Conservation (phyloP, 2,888 invertebrate genomes). For the Apoderus coryli region DNA sequence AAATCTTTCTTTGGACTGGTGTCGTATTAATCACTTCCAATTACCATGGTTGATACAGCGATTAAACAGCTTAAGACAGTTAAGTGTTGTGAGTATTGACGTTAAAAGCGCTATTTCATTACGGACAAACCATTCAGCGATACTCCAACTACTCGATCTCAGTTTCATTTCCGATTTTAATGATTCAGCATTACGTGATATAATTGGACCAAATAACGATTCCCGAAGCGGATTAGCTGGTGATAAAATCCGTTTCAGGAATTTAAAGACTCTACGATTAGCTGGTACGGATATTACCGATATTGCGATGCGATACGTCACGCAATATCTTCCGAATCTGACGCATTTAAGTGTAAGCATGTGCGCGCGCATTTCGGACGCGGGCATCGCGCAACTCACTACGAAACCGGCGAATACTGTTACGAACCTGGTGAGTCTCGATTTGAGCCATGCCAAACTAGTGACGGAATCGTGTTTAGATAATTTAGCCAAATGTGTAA, state of each 20-base stretch:
- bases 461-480: slow-evolving; percentile 73
- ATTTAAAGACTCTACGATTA: slow-evolving; percentile 58
- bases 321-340: slow-evolving; percentile 61
- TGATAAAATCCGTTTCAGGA: slow-evolving; percentile 61
- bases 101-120: slow-evolving; percentile 64
- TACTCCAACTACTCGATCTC: slow-evolving; percentile 46
- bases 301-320: slow-evolving; percentile 63
- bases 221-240: slow-evolving; percentile 63
- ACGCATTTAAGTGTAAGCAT: slow-evolving; percentile 68
- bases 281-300: slow-evolving; percentile 86
- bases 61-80: slow-evolving; percentile 65
- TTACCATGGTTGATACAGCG: slow-evolving; percentile 84
- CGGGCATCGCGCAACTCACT: slow-evolving; percentile 76
- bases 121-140: slow-evolving; percentile 48
- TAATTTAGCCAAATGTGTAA: slow-evolving; percentile 62
- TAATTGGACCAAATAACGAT: slow-evolving; percentile 76
- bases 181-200: slow-evolving; percentile 70
- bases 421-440: slow-evolving; percentile 54
- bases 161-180: slow-evolving; percentile 77
- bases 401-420: slow-evolving; percentile 57
- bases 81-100: slow-evolving; percentile 65
- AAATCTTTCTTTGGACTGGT: slow-evolving; percentile 74
- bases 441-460: slow-evolving; percentile 68
- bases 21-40: slow-evolving; percentile 73
- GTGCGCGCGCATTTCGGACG: slow-evolving; percentile 78